Evolutionary conservation across 2,113 vertebrate genomes (phyloP).

Genomic region (Rhinolophus ferrumequinum): DNA sequence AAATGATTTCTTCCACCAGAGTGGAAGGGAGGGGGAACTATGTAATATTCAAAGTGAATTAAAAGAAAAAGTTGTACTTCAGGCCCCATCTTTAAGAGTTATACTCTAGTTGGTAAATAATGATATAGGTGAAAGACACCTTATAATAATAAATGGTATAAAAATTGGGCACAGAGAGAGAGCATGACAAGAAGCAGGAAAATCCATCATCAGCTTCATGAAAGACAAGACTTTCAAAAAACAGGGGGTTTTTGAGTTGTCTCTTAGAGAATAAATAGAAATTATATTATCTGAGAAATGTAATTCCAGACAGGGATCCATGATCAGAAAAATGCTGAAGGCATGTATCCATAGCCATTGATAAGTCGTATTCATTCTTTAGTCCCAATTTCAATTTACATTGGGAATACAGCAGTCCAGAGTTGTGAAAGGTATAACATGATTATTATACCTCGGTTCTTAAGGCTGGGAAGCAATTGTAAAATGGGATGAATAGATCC

Average conservation of each 20-base stretch:
- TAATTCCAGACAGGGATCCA: background rate
- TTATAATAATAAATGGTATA: background rate
- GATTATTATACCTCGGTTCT: background rate
- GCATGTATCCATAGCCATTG: background rate
- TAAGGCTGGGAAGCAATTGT: background rate
- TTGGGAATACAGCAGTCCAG: background rate
- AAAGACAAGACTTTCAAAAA: background rate
- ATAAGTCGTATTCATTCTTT: background rate
- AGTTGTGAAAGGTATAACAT: background rate
- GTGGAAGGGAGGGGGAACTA: background rate
- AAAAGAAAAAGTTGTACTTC: background rate
- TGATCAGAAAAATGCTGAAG: background rate
- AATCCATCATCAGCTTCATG: background rate
- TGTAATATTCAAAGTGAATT: background rate
- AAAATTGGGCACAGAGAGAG: background rate
- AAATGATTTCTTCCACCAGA: background rate
- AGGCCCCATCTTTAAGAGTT: background rate
- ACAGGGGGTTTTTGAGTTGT: background rate
- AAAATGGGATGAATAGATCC: background rate
- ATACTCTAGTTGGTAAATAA: background rate
- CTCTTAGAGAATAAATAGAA: background rate
- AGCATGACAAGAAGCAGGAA: background rate
- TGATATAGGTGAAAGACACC: background rate
- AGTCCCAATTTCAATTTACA: background rate
- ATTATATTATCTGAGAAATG: background rate